These are phyloP conservation scores for Calcarius lapponicus DNA, from an alignment of 2,797 vertebrate genomes.

Conservation along the genomic window DNA sequence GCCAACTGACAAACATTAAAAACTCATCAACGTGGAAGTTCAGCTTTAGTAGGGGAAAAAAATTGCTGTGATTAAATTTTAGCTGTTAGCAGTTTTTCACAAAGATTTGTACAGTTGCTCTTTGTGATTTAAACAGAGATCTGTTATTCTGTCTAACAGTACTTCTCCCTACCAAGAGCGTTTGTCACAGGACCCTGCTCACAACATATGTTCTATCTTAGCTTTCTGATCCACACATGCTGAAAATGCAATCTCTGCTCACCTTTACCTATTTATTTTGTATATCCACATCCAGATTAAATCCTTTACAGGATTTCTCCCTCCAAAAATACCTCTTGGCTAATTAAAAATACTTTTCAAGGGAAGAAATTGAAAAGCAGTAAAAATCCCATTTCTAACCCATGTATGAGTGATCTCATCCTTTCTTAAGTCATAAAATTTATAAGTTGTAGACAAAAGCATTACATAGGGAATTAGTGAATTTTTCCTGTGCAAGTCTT, in stretches of 20 bases:
- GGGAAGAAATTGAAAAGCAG: neutral
- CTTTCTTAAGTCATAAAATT: neutral
- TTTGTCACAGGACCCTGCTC: neutral
- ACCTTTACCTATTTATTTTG: neutral
- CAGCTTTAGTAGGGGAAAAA: neutral
- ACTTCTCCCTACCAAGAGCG: neutral
- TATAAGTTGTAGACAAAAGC: neutral
- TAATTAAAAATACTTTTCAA: neutral
- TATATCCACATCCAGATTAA: neutral
- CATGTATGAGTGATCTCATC: neutral
- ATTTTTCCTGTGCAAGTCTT: neutral
- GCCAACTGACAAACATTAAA: neutral
- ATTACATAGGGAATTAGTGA: neutral
- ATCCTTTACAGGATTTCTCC: neutral
- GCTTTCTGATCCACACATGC: neutral
- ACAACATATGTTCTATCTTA: neutral
- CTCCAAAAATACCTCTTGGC: neutral
- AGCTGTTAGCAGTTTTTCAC: neutral
- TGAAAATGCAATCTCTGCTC: neutral
- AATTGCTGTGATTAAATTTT: neutral
- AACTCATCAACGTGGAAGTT: neutral
- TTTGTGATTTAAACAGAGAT: neutral
- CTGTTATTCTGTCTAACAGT: neutral
- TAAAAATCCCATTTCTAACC: neutral
- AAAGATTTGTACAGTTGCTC: neutral